These are phyloP conservation scores for Varanus salvator DNA, from an alignment of 2,113 vertebrate genomes.

Conservation along the genomic window DNA sequence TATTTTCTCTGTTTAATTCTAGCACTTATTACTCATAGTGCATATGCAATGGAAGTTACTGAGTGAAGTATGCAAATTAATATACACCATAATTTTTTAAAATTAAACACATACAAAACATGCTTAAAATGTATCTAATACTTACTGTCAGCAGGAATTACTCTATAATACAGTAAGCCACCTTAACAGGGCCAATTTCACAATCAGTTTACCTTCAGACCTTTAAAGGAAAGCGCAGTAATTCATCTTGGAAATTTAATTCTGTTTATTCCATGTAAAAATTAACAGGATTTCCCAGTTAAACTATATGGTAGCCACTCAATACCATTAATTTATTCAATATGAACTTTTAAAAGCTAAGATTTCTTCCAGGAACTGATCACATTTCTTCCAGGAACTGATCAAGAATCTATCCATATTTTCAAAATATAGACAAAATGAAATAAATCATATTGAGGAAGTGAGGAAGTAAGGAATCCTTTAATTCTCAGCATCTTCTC, in stretches of 20 bases:
- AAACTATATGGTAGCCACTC: not conserved
- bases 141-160: slow-evolving; percentile 42
- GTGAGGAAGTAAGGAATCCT: too few relatives aligned
- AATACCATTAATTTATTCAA: too few relatives aligned
- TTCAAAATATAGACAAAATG: too few relatives aligned
- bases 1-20: not conserved
- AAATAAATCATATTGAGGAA: too few relatives aligned
- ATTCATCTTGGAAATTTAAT: not conserved
- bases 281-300: not conserved
- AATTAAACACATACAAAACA: slow-evolving; percentile 3
- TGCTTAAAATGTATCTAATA: slow-evolving; percentile 31
- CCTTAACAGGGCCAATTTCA: not conserved
- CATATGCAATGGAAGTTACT: not conserved
- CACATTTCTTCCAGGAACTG: too few relatives aligned
- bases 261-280: not conserved
- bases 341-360: too few relatives aligned
- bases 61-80: slow-evolving; percentile 32
- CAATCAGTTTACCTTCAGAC: slow-evolving; percentile 73
- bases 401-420: too few relatives aligned
- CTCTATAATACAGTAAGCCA: not conserved
- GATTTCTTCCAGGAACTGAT: too few relatives aligned
- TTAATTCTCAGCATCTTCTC: not conserved
- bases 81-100: slow-evolving; percentile 24
- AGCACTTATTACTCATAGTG: not conserved
- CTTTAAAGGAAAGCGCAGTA: slow-evolving; percentile 44